Conservation (phyloP, 2,888 invertebrate genomes). For the Metalampra italica region DNA sequence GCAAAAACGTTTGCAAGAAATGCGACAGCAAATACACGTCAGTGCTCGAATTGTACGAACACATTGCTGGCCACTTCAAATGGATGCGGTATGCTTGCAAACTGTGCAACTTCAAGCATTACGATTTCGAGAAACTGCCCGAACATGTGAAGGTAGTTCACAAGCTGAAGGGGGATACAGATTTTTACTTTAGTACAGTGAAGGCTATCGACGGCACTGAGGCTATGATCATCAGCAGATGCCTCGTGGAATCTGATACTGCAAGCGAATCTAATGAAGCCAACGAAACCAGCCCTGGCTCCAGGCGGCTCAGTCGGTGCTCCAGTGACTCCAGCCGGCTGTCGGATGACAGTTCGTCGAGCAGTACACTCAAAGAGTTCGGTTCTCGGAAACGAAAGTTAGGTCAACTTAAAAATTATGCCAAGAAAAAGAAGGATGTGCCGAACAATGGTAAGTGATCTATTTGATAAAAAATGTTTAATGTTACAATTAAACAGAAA, state of each 20-base stretch:
- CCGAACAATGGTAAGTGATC: slow-evolving; percentile 34
- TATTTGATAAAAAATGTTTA: not conserved
- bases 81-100: slow-evolving; percentile 88
- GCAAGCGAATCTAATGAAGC: slow-evolving; percentile 38
- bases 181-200: slow-evolving; percentile 69
- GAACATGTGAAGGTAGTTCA: slow-evolving; percentile 82
- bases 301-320: slow-evolving; percentile 61
- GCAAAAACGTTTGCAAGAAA: slow-evolving; percentile 67
- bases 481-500: not conserved
- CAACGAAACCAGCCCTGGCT: slow-evolving; percentile 50
- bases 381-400: slow-evolving; percentile 56
- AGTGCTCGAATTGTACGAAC: slow-evolving; percentile 74
- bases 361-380: slow-evolving; percentile 46
- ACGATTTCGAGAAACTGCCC: slow-evolving; percentile 80
- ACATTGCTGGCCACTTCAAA: slow-evolving; percentile 82
- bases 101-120: slow-evolving; percentile 84
- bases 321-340: slow-evolving; percentile 68
- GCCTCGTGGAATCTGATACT: slow-evolving; percentile 39
- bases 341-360: slow-evolving; percentile 68
- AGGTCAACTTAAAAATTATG: slow-evolving; percentile 31
- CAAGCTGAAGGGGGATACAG: slow-evolving; percentile 76
- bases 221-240: slow-evolving; percentile 27
- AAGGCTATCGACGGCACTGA: slow-evolving; percentile 63
- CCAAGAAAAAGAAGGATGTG: slow-evolving; percentile 45
- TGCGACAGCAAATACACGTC: slow-evolving; percentile 72